Evolutionary conservation across 2,888 invertebrate genomes (phyloP).

Genomic region (Teleogryllus oceanicus): DNA sequence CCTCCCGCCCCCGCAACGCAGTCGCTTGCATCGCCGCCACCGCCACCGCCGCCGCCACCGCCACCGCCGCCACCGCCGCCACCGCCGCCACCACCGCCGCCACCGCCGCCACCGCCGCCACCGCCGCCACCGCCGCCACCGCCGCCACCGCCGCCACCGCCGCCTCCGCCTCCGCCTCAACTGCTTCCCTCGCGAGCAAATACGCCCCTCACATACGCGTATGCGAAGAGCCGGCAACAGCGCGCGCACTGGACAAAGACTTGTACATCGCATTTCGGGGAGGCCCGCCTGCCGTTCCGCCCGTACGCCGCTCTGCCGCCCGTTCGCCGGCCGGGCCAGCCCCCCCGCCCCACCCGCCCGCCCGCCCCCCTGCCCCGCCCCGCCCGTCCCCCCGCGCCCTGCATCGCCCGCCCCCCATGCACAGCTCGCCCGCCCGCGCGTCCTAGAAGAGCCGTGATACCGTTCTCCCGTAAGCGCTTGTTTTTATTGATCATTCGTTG

Average conservation of each 20-base stretch:
- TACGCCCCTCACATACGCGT: background rate
- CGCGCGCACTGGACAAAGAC: conserved; percentile 10
- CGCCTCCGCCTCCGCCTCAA: too few species aligned
- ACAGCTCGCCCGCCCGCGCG: background rate
- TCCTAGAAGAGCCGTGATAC: background rate
- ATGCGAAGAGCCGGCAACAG: background rate
- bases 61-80: too few species aligned
- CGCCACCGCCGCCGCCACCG: too few species aligned
- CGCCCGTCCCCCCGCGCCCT: too few species aligned
- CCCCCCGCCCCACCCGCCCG: too few species aligned
- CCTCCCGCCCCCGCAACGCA: too few species aligned
- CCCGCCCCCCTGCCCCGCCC: background rate
- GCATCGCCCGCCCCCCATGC: background rate
- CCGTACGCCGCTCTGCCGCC: background rate
- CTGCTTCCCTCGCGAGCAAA: background rate
- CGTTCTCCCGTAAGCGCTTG: conserved; percentile 2
- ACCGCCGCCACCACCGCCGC: too few species aligned
- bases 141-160: too few species aligned
- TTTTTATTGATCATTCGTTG: conserved; percentile 18
- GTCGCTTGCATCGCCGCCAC: too few species aligned
- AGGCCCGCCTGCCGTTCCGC: background rate
- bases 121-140: too few species aligned
- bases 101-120: too few species aligned
- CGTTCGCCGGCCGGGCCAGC: background rate
- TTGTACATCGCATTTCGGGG: background rate